Base-by-base conservation (phyloP, 1,140 invertebrate genomes). In the Apis florea region DNA sequence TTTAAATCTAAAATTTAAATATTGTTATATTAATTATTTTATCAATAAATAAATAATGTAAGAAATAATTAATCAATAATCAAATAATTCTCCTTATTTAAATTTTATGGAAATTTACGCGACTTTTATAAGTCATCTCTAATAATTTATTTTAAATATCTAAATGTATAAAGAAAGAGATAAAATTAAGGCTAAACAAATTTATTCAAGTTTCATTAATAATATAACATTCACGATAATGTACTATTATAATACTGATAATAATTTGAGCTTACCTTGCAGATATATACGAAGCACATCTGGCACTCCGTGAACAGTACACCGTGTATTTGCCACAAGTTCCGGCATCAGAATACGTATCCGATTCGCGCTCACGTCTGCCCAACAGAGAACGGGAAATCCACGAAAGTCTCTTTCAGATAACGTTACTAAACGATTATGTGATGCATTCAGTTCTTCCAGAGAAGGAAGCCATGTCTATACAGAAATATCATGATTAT, bases 331-430 rank as follows among this genome's bases (percentile, higher is more conserved):
- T 6, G 96, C 95, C 0, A 97, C 96, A 15, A 97, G 93, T 88
- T 97, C 96, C 49, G 95, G 94, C 63, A 96, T 96, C 15, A 97
- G 94, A 11, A 95, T 93, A 54, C 95, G 93, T 82, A 97, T 97
- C 77, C 95, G 94, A 90, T 97, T 97, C 85, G 96, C 95, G 6
- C 96, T 96, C 3, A 97, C 92, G 90, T 97, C 96, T 2, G 96
- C 97, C 89, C 95, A 95, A 89, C 97, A 97, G 6, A 97, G 93
- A 0, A 95, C 95, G 2, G 97, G 97, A 70, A 97, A 93, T 2
- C 96, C 96, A 83, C 97, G 96, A 90, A 97, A 97, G 91, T 97
- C 97, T 86, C 95, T 95, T 53, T 97, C 96, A 76, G 97, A 93
- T 53, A 95, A 92, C 9, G 95, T 95, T 1, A 92, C 90, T 5